A percentile compares a stretch with the other conserved stretches of the same genome.
Conservation (phyloP, 2,797 vertebrate genomes). For the Sciurus vulgaris region DNA sequence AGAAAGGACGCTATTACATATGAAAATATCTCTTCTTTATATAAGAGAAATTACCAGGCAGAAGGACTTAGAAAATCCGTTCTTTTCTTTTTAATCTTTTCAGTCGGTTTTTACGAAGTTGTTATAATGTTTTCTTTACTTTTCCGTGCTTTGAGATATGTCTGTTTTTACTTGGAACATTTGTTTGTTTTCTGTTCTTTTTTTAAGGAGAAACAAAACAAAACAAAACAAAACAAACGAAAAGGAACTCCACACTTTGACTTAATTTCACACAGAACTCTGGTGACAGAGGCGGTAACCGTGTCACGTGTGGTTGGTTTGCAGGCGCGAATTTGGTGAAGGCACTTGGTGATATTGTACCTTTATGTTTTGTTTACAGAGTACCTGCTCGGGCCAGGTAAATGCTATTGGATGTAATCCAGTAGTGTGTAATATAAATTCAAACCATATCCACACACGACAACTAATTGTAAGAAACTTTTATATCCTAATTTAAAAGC, state of each 20-base stretch:
- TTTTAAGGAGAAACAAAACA: conserved; percentile 67
- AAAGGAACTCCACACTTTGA: conserved; percentile 85
- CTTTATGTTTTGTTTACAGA: conserved; percentile 93
- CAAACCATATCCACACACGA: conserved; percentile 93
- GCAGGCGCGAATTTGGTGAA: conserved; percentile 85
- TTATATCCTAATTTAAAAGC: conserved; percentile 93
- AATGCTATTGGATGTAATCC: conserved; percentile 92
- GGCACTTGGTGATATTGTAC: conserved; percentile 92
- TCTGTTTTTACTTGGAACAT: conserved; percentile 89
- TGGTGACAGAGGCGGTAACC: conserved; percentile 87
- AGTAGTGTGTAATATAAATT: conserved; percentile 95
- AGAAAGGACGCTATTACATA: conserved; percentile 93
- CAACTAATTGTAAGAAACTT: conserved; percentile 92
- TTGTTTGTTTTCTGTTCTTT: conserved; percentile 86
- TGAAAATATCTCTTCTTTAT: conserved; percentile 91
- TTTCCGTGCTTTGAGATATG: conserved; percentile 89
- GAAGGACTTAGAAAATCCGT: conserved; percentile 88
- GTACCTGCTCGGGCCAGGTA: conserved; percentile 90
- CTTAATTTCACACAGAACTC: conserved; percentile 89
- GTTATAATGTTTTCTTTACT: conserved; percentile 88
- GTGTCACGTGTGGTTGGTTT: conserved; percentile 88
- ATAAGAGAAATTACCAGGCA: conserved; percentile 90
- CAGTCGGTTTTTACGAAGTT: conserved; percentile 88
- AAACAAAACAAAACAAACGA: conserved; percentile 46
- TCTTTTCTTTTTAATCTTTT: conserved; percentile 88